Conservation (phyloP, 2,888 invertebrate genomes). For the Mystacides longicornis region DNA sequence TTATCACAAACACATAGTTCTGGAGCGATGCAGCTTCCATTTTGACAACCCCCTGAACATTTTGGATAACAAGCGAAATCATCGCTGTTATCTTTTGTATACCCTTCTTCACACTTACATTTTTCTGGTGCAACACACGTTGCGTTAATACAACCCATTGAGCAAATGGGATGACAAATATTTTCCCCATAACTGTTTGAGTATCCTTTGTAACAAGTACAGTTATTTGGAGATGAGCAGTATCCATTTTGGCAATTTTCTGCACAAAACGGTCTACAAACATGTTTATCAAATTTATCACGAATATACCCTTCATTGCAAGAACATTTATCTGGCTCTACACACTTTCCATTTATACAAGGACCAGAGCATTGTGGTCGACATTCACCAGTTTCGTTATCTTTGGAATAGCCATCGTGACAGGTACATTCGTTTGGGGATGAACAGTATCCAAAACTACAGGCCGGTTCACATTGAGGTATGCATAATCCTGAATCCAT, state of each 20-base stretch:
- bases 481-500: background rate
- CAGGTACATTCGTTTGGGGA: constrained; percentile 27
- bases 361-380: background rate
- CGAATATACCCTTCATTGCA: constrained; percentile 5
- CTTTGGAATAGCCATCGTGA: constrained; percentile 5
- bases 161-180: constrained; percentile 8
- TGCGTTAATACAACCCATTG: constrained; percentile 17
- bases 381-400: constrained; percentile 4
- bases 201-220: constrained; percentile 13
- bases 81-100: constrained; percentile 9
- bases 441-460: constrained; percentile 28
- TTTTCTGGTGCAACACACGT: constrained; percentile 18
- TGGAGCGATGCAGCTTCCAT: constrained; percentile 26
- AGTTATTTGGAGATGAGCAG: constrained; percentile 30
- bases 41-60: constrained; percentile 13
- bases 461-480: constrained; percentile 23
- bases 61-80: constrained; percentile 7
- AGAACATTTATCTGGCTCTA: constrained; percentile 14
- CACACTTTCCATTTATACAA: constrained; percentile 12
- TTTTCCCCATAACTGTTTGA: background rate
- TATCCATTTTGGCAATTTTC: constrained; percentile 22
- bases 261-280: constrained; percentile 26
- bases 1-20: constrained; percentile 20
- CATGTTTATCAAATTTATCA: background rate
- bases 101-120: constrained; percentile 23